Conservation (phyloP, 2,888 invertebrate species). For the Dryococelus australis region DNA sequence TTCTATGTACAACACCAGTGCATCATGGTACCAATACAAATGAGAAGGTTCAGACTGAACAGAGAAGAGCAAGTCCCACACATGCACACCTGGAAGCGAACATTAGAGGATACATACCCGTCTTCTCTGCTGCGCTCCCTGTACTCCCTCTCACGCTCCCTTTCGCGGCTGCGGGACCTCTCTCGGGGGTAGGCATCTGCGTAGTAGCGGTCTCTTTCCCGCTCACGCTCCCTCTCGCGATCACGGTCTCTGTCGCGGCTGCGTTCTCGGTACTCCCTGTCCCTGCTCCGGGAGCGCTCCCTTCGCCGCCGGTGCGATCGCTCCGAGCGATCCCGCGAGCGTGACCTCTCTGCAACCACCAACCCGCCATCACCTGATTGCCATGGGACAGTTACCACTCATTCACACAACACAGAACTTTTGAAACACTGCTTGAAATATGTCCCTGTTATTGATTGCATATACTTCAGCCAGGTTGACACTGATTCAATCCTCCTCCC, state of each 20-base stretch:
- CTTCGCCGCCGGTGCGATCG: slow-evolving; percentile 68
- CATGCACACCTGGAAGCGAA: slow-evolving; percentile 24
- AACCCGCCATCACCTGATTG: background rate
- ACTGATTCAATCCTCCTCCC: too few species aligned
- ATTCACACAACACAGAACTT: too few species aligned
- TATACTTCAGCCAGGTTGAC: too few species aligned
- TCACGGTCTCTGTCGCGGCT: slow-evolving; percentile 62
- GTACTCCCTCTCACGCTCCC: slow-evolving; percentile 71
- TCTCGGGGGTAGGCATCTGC: slow-evolving; percentile 69
- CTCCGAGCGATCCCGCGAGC: slow-evolving; percentile 61
- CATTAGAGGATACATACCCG: slow-evolving; percentile 64
- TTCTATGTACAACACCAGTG: too few species aligned
- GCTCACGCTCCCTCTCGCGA: slow-evolving; percentile 63
- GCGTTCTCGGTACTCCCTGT: slow-evolving; percentile 68
- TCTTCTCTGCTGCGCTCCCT: slow-evolving; percentile 80
- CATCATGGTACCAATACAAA: too few species aligned
- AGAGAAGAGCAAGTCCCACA: too few species aligned
- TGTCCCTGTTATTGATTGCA: too few species aligned
- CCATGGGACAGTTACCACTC: too few species aligned
- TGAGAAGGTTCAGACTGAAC: too few species aligned
- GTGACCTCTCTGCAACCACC: slow-evolving; percentile 58
- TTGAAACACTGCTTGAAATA: too few species aligned
- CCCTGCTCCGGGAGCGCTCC: slow-evolving; percentile 75
- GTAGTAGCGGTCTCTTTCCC: slow-evolving; percentile 66
- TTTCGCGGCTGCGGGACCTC: slow-evolving; percentile 79